Evolutionary conservation across 2,888 invertebrate species (phyloP).

Genomic region (Conistra vaccinii): DNA sequence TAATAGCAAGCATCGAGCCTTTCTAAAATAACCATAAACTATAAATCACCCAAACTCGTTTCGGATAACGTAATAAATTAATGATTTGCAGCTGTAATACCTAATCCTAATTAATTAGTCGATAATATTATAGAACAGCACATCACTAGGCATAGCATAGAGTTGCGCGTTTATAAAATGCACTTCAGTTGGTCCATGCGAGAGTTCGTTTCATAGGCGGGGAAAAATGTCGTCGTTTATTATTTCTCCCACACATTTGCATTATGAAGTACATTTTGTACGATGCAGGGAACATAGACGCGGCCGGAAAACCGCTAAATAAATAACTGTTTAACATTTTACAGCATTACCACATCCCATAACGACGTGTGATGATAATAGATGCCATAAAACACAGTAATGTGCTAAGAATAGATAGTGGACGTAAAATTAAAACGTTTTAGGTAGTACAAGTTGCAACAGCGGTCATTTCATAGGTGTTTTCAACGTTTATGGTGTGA

Average conservation of each 20-base stretch:
- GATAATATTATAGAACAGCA: constrained; percentile 39
- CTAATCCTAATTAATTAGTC: constrained; percentile 50
- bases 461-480: constrained; percentile 35
- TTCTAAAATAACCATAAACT: constrained; percentile 48
- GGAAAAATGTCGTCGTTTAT: constrained; percentile 75
- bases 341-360: constrained; percentile 83
- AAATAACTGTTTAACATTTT: constrained; percentile 83
- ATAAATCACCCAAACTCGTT: constrained; percentile 61
- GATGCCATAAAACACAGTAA: constrained; percentile 68
- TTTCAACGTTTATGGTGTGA: constrained; percentile 44
- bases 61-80: constrained; percentile 49
- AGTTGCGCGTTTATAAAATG: constrained; percentile 64
- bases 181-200: constrained; percentile 74
- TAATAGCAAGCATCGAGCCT: constrained; percentile 37
- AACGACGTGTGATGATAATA: constrained; percentile 81
- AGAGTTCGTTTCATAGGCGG: constrained; percentile 66
- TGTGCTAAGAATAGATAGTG: constrained; percentile 58
- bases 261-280: constrained; percentile 60
- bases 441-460: constrained; percentile 42
- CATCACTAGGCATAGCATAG: constrained; percentile 51
- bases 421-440: constrained; percentile 51
- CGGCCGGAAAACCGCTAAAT: constrained; percentile 82
- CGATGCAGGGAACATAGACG: constrained; percentile 52
- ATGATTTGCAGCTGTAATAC: constrained; percentile 21
- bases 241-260: constrained; percentile 71